Evolutionary conservation across 2,113 vertebrate genomes (phyloP).

Genomic region (Tachysurus fulvidraco): DNA sequence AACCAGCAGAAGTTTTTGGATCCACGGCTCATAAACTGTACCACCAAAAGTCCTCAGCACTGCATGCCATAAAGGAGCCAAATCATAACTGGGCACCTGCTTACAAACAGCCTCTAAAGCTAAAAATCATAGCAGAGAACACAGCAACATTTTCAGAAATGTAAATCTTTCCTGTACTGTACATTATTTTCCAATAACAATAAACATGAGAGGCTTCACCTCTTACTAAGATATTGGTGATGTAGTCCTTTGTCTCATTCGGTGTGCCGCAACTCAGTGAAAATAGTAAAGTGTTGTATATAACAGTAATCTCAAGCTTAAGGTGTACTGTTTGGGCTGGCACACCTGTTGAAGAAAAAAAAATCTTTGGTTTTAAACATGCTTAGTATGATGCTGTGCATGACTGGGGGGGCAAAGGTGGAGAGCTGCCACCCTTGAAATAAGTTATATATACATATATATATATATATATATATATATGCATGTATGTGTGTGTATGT

Average conservation of each 20-base stretch:
- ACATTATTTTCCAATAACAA: not conserved
- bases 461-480: too few relatives aligned
- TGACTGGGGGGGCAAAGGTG: not conserved
- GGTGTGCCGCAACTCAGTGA: constrained; percentile 56
- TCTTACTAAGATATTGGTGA: constrained; percentile 63
- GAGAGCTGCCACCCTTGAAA: not conserved
- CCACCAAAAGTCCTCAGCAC: constrained; percentile 54
- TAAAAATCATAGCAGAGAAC: constrained; percentile 40
- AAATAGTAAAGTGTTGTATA: constrained; percentile 68
- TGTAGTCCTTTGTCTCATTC: constrained; percentile 58
- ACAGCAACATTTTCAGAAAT: not conserved
- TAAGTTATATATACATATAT: too few relatives aligned
- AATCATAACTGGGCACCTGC: constrained; percentile 38
- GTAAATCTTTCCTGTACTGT: not conserved
- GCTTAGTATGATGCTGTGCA: not conserved
- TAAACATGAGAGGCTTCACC: constrained; percentile 47
- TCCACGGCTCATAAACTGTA: constrained; percentile 36
- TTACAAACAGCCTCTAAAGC: constrained; percentile 59
- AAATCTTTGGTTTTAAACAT: not conserved
- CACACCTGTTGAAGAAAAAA: constrained; percentile 59
- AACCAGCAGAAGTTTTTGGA: constrained; percentile 64
- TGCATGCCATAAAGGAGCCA: constrained; percentile 60
- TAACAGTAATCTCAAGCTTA: constrained; percentile 68
- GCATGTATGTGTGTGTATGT: too few relatives aligned
- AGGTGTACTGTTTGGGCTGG: constrained; percentile 59